Base-by-base conservation (phyloP, 2,113 vertebrate genomes). In the Rana temporaria region DNA sequence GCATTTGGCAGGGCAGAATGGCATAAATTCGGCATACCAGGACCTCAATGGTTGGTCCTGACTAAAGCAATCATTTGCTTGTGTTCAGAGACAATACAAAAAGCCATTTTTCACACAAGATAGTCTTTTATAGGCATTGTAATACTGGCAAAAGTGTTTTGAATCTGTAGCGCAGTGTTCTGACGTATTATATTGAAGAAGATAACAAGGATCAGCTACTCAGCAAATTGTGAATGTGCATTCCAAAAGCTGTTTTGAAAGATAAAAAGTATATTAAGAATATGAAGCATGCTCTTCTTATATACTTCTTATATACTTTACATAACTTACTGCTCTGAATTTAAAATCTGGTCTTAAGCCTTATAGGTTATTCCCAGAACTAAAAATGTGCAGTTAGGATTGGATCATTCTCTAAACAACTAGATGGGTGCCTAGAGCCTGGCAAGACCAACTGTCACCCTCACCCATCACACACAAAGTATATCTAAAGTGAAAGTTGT, bases 171-270 rank as follows among this genome's bases (percentile, higher is more conserved):
- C 57, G 24, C 60, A 63, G 18, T 64, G 38, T 30, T 64, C 26
- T 52, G 5, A 65, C 22, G 42, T 77, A 53, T 38, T 65, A 63
- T 77, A 64, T 77, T 77, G 24, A 77, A 48, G 38, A 8, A 30
- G 32, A 77, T 77, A 77, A 64, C 20, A 59, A 30, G 59, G 38
- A 77, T 65, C 60, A 77, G 64, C 74, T 52, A 64, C 74, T 64
- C 60, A 64, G 74, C 38, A 77, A 24, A 64, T 77, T 64, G 74
- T 53, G 22, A 63, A 64, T 19, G 34, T 26, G 17, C 22, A 34
- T 64, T n/a, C 20, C 38, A 52, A 77, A 77, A 38, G 15, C 20
- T 64, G 74, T 38, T 63, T 77, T 42, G 16, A 24, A 77, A 63
- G 59, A 77, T 62, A 77, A 77, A 42, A 52, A 12, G n/a, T 53